Evolutionary conservation across 64 coral and sea anemone species (phyloP), one percentile per base, ranked within the genome.

Genomic region (Actinia equina): DNA sequence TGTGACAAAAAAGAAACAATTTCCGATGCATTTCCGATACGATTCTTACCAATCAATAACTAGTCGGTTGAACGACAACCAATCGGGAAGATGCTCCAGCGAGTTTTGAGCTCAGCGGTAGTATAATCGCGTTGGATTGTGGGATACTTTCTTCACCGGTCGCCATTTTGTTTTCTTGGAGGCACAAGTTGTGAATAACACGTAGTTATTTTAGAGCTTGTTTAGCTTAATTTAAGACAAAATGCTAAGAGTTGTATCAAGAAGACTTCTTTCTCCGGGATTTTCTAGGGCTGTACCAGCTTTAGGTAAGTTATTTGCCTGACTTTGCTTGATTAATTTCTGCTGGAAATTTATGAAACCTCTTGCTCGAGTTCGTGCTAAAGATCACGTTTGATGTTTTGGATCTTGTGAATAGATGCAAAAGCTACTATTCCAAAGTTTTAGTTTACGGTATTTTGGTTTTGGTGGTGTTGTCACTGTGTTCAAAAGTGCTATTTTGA

Each of bases 181-280:
- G 62, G 8, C 62, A 65, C 10, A 65, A 65, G 1, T 60, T 60
- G 59, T 60, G 59, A 5, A 18, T 15, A 60, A 65, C 19, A 65
- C 6, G n/a, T 25, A 65, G 62, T 65, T 23, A 20, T 65, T 65
- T 65, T 65, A n/a, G 62, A 23, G 27, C 77, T 17, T 46, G 44
- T 79, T 46, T 79, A 79, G 8, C 27, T 17, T 37, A 42, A n/a
- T 65, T 49, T 51, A 57, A 80, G 61, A 11, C 37, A 89, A 77
- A 86, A 95, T 95, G 93, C 86, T 95, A 80, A 89, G 93, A 71
- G 85, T 85, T 89, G 89, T 71, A 26, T 37, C 82, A 1, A 64
- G 62, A 54, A 83, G 93, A 82, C 71, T 95, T 25, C 45, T 89
- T 65, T 88, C 61, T 59, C 89, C 93, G 49, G 87, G 81, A 59